Evolutionary conservation across 2,888 invertebrate genomes (phyloP).

Genomic region (Hemicrepidius hirtus): DNA sequence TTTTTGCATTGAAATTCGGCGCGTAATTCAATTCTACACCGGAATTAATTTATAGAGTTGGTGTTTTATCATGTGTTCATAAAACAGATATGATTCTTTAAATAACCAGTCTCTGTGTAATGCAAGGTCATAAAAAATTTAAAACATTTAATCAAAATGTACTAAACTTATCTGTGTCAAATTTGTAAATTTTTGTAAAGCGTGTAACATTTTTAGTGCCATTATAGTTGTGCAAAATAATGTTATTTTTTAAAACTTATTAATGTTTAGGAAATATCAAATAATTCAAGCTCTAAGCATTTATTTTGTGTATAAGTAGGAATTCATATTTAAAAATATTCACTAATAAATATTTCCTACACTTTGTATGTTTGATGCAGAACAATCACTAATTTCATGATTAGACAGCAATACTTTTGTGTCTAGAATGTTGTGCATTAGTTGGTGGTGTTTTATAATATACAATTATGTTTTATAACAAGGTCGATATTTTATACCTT

Average conservation of each 20-base stretch:
- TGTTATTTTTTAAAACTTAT: slow-evolving; percentile 40
- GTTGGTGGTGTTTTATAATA: slow-evolving; percentile 54
- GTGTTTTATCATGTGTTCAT: slow-evolving; percentile 39
- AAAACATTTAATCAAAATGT: slow-evolving; percentile 19
- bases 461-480: slow-evolving; percentile 43
- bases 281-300: slow-evolving; percentile 27
- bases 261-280: slow-evolving; percentile 27
- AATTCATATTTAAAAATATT: slow-evolving; percentile 12
- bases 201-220: slow-evolving; percentile 47
- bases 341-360: slow-evolving; percentile 31
- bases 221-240: slow-evolving; percentile 43
- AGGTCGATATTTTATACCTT: slow-evolving; percentile 24
- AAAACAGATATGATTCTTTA: not conserved
- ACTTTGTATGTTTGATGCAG: slow-evolving; percentile 42
- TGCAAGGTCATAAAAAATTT: not conserved
- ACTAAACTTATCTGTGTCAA: slow-evolving; percentile 42
- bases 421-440: slow-evolving; percentile 55
- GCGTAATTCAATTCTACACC: too few relatives aligned
- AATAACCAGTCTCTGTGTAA: not conserved
- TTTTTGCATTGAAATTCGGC: too few relatives aligned
- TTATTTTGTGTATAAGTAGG: slow-evolving; percentile 32
- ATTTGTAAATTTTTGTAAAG: slow-evolving; percentile 45
- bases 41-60: too few relatives aligned
- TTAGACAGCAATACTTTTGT: slow-evolving; percentile 60
- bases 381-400: slow-evolving; percentile 62